Evolutionary conservation across 2,113 vertebrate genomes (phyloP), one percentile per base, ranked within the genome.

Genomic region (Porphyrio hochstetteri): DNA sequence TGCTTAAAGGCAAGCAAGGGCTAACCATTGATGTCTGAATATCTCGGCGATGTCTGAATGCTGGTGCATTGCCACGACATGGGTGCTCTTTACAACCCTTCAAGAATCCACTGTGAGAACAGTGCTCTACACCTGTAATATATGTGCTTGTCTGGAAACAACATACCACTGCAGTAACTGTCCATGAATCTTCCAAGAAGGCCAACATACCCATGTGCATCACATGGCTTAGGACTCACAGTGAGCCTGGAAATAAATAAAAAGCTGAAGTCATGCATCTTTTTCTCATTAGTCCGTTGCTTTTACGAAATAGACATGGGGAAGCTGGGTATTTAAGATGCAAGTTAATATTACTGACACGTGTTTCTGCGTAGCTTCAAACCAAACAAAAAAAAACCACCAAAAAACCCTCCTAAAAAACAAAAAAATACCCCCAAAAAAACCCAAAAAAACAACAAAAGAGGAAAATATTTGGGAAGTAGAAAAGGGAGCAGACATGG

Each of bases 1-100:
- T 80, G 82, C 61, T 96, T 78, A 83, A 94, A 92, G 68, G 94
- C 75, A 95, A 97, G 88, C 27, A 68, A 94, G 67, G 64, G 77
- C 81, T 88, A 64, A 78, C 83, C 80, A 50, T 16, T 91, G 72
- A 92, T 85, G 77, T 28, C 68, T 94, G 87, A 86, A 74, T 24
- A 19, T 38, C 21, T 71, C 69, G 56, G 33, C 5, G 4, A 67
- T 48, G 18, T 67, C 72, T 92, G 81, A 86, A 69, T 16, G 67
- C 35, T 74, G 28, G 24, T 90, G 64, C 55, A 69, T 71, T 28
- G 6, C 63, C 88, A 88, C 93, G 84, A 64, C n/a, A 64, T 36
- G 52, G 56, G 33, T 81, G 59, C 50, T 89, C 63, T 92, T 55
- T 80, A 90, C 60, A 86, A 61, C 17, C 36, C 20, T 38, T 56